phyloP scores from a whole-genome alignment of 2,888 invertebrate species.

The Cyrtodaria siliqua region DNA sequence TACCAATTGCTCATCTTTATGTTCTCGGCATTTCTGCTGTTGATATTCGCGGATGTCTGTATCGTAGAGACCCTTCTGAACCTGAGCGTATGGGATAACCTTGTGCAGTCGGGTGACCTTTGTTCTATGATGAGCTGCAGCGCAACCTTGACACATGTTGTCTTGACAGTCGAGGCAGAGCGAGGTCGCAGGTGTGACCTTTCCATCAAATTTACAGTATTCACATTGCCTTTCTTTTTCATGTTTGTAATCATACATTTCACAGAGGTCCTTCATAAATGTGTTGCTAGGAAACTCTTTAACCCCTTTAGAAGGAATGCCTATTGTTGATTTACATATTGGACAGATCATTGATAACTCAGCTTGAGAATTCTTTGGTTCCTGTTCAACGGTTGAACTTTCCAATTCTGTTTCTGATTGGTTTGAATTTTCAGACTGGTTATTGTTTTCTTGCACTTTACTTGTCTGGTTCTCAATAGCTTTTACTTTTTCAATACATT shows the following conservation, averaged over 20 bases:
- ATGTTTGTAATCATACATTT: constrained; percentile 72
- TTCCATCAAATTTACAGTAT: constrained; percentile 78
- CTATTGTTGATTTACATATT: constrained; percentile 63
- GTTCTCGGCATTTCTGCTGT: constrained; percentile 66
- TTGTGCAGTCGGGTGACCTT: constrained; percentile 80
- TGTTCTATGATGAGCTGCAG: constrained; percentile 79
- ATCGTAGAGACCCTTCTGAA: constrained; percentile 78
- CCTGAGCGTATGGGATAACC: constrained; percentile 75
- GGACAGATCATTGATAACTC: constrained; percentile 52
- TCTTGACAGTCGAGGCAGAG: constrained; percentile 82
- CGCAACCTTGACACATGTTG: constrained; percentile 79
- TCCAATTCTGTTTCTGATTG: constrained; percentile 11
- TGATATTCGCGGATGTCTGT: constrained; percentile 77
- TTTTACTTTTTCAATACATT: constrained; percentile 65
- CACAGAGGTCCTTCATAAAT: constrained; percentile 73
- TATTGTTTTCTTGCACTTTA: neutral
- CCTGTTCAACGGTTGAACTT: too few relatives aligned
- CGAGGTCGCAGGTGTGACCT: constrained; percentile 62
- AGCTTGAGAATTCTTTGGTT: neutral
- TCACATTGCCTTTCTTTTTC: constrained; percentile 71
- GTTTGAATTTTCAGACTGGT: constrained; percentile 9
- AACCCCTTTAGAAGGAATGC: constrained; percentile 13
- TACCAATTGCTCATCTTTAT: constrained; percentile 60
- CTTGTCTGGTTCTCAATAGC: constrained; percentile 38
- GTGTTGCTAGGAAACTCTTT: constrained; percentile 60